A percentile compares a stretch with the other conserved stretches of the same genome.
Evolutionary conservation across 2,888 invertebrate genomes (phyloP).

Genomic region (Aradus depressus): DNA sequence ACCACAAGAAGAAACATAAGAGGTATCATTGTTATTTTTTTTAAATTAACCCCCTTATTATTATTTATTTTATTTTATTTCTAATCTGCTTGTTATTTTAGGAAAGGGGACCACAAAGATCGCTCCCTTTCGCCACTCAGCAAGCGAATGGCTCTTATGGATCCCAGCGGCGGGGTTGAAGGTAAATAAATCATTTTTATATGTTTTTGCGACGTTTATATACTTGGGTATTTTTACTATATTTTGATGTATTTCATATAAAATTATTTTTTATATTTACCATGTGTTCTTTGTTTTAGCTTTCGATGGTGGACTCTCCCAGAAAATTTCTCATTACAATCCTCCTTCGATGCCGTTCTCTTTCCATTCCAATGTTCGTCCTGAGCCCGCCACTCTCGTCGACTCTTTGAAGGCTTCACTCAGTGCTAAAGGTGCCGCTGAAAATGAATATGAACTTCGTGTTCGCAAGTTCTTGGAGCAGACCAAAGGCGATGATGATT

Average conservation of each 20-base stretch:
- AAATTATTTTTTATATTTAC: not conserved
- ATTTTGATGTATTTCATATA: not conserved
- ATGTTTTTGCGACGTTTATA: not conserved
- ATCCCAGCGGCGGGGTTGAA: constrained; percentile 36
- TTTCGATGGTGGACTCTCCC: constrained; percentile 21
- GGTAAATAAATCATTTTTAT: constrained; percentile 9
- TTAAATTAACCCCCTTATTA: not conserved
- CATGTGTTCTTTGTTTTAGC: constrained; percentile 18
- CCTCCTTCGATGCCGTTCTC: constrained; percentile 27
- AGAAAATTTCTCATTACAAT: constrained; percentile 28
- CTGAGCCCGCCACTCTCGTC: constrained; percentile 1
- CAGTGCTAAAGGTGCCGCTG: constrained; percentile 15
- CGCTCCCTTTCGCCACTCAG: constrained; percentile 69
- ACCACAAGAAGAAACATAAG: constrained; percentile 29
- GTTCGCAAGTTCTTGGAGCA: constrained; percentile 64
- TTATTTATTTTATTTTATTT: not conserved
- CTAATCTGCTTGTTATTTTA: constrained; percentile 30
- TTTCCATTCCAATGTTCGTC: constrained; percentile 14
- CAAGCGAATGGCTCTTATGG: constrained; percentile 68
- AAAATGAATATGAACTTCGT: constrained; percentile 55
- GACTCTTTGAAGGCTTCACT: constrained; percentile 15
- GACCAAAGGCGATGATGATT: constrained; percentile 69
- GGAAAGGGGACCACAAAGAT: constrained; percentile 40
- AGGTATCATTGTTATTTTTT: constrained; percentile 21
- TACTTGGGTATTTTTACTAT: not conserved